Percentiles rank a stretch among this genome's conserved stretches.
These are phyloP conservation scores for Crocodylus rhombifer DNA, from an alignment of 2,797 vertebrate species.

Conservation along the genomic window DNA sequence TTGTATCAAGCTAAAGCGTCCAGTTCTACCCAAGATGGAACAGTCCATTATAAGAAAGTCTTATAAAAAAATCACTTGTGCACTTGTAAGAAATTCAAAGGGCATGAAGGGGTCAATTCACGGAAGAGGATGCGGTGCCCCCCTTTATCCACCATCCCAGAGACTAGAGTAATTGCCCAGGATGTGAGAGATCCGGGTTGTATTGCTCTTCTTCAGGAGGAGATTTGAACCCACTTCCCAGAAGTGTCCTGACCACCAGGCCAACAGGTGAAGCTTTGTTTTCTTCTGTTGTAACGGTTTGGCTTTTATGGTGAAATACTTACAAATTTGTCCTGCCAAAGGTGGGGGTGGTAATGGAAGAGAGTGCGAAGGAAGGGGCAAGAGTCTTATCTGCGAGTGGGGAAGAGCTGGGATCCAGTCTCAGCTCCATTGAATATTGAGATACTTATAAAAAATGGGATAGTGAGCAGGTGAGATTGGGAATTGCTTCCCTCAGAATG, in stretches of 20 bases:
- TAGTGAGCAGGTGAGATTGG: too few species aligned
- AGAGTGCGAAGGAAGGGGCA: too few species aligned
- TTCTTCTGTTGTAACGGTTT: background rate
- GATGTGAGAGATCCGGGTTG: background rate
- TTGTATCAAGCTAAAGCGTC: background rate
- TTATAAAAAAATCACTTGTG: background rate
- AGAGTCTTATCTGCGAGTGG: too few species aligned
- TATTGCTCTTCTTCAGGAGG: rapidly evolving
- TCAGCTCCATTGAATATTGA: too few species aligned
- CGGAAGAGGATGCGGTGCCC: background rate
- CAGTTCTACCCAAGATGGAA: conserved; percentile 30
- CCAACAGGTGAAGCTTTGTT: background rate
- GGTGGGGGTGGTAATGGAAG: background rate
- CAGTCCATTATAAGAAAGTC: conserved; percentile 24
- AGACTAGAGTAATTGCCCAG: background rate
- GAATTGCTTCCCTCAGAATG: too few species aligned
- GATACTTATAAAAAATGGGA: too few species aligned
- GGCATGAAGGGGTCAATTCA: background rate
- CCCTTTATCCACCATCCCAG: background rate
- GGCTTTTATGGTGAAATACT: background rate
- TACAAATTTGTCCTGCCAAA: background rate
- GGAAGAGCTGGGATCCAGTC: too few species aligned
- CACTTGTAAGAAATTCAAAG: background rate
- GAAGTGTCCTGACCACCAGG: background rate
- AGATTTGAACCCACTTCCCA: background rate